phyloP scores from a whole-genome alignment of 2,888 invertebrate genomes.

The Caenorhabditis macrosperma region DNA sequence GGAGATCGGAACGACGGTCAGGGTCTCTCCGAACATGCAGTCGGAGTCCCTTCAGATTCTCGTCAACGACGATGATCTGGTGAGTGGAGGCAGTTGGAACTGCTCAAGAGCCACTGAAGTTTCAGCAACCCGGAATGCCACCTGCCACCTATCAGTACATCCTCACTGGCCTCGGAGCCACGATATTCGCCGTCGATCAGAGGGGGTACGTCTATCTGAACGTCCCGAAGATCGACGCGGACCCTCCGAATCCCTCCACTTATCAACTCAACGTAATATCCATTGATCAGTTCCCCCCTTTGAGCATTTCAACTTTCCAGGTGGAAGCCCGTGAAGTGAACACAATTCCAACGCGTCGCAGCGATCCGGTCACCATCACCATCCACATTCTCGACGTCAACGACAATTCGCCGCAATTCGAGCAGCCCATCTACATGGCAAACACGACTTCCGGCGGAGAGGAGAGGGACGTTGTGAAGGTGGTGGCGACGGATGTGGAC shows the following conservation, averaged over 20 bases:
- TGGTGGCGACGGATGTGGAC: slow-evolving; percentile 73
- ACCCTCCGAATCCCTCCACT: slow-evolving; percentile 75
- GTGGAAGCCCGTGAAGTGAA: slow-evolving; percentile 80
- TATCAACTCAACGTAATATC: slow-evolving; percentile 78
- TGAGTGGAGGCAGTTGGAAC: slow-evolving; percentile 48
- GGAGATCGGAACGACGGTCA: slow-evolving; percentile 78
- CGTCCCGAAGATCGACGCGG: slow-evolving; percentile 76
- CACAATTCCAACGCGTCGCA: slow-evolving; percentile 76
- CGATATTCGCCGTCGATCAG: slow-evolving; percentile 80
- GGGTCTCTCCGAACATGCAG: slow-evolving; percentile 71
- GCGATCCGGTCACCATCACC: slow-evolving; percentile 77
- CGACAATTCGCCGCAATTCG: slow-evolving; percentile 77
- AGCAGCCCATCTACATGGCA: slow-evolving; percentile 75
- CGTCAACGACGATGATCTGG: slow-evolving; percentile 79
- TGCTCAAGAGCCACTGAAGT: background rate
- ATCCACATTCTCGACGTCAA: slow-evolving; percentile 79
- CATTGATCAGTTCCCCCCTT: too few relatives aligned
- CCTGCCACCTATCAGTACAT: slow-evolving; percentile 80
- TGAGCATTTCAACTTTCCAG: slow-evolving; percentile 48
- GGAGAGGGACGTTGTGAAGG: slow-evolving; percentile 65
- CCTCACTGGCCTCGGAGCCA: slow-evolving; percentile 78
- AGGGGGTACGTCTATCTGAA: slow-evolving; percentile 79
- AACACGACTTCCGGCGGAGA: slow-evolving; percentile 73
- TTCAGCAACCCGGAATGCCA: slow-evolving; percentile 80
- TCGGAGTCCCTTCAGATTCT: slow-evolving; percentile 78